phyloP scores from a whole-genome alignment of 2,113 vertebrate genomes.

The Tupaia tana region DNA sequence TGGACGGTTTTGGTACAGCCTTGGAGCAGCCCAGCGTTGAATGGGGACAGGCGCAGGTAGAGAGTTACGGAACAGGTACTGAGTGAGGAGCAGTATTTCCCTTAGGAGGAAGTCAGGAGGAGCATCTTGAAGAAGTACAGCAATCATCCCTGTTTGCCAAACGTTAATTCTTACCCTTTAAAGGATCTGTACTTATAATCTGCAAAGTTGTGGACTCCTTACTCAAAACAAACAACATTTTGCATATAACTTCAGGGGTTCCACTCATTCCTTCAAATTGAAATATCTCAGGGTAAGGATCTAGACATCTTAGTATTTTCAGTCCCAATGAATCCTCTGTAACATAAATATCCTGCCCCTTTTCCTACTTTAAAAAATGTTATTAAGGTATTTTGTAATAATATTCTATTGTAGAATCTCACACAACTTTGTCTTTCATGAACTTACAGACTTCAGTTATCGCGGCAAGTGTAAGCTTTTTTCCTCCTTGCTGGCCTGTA shows the following conservation, averaged over 20 bases:
- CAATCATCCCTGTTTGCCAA: neutral
- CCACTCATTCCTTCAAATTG: neutral
- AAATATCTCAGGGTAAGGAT: neutral
- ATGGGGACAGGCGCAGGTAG: neutral
- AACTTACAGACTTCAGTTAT: neutral
- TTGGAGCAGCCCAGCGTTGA: neutral
- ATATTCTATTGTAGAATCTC: constrained; percentile 10
- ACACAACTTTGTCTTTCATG: neutral
- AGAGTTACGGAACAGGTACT: neutral
- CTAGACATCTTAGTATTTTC: constrained; percentile 34
- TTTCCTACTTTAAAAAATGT: neutral
- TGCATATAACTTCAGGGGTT: neutral
- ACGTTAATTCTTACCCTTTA: neutral
- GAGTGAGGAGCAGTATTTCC: neutral
- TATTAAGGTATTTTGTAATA: constrained; percentile 16
- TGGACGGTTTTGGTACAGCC: neutral
- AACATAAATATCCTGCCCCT: neutral
- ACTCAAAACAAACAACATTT: neutral
- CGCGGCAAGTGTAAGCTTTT: neutral
- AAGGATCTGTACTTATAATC: neutral
- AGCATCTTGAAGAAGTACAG: neutral
- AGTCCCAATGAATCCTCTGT: neutral
- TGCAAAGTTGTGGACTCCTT: constrained; percentile 19
- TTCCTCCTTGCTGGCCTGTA: neutral
- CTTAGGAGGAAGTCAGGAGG: constrained; percentile 2